Evolutionary conservation across 1,140 invertebrate genomes (phyloP).

Genomic region (Meteorus sp.): DNA sequence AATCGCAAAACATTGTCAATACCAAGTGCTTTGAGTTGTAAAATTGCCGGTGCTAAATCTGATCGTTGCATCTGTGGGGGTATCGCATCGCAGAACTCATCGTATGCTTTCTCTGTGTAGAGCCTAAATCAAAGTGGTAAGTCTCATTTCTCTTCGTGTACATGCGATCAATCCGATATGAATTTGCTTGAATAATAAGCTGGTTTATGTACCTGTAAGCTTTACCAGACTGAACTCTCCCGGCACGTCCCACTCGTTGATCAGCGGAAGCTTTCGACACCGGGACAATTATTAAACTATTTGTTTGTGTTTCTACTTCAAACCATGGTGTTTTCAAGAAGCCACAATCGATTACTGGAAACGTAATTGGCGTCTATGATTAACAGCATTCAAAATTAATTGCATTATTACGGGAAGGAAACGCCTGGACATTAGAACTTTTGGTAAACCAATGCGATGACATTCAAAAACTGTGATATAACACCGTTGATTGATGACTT

Average conservation of each 20-base stretch:
- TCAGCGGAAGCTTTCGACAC: slow-evolving; percentile 87
- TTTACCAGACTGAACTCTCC: slow-evolving; percentile 82
- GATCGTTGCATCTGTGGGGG: slow-evolving; percentile 93
- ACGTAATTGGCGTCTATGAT: not conserved
- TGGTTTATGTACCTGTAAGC: slow-evolving; percentile 69
- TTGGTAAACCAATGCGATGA: slow-evolving; percentile 17
- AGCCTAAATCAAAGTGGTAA: slow-evolving; percentile 58
- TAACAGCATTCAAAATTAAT: slow-evolving; percentile 36
- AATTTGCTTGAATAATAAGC: not conserved
- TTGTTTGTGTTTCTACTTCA: slow-evolving; percentile 80
- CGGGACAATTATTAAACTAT: slow-evolving; percentile 82
- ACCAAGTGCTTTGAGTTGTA: slow-evolving; percentile 94
- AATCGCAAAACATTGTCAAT: slow-evolving; percentile 88
- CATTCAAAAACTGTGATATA: slow-evolving; percentile 4
- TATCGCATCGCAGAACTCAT: slow-evolving; percentile 69
- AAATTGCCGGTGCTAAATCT: slow-evolving; percentile 80
- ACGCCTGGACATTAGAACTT: slow-evolving; percentile 15
- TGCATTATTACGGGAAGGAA: slow-evolving; percentile 8
- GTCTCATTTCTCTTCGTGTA: not conserved
- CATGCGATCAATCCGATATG: not conserved
- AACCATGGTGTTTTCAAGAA: slow-evolving; percentile 96
- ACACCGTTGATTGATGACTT: not conserved
- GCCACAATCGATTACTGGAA: slow-evolving; percentile 90
- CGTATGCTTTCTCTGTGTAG: slow-evolving; percentile 78
- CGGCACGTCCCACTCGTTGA: slow-evolving; percentile 91